These are phyloP conservation scores for Polyploca ridens DNA, from an alignment of 2,888 invertebrate species.

Conservation along the genomic window DNA sequence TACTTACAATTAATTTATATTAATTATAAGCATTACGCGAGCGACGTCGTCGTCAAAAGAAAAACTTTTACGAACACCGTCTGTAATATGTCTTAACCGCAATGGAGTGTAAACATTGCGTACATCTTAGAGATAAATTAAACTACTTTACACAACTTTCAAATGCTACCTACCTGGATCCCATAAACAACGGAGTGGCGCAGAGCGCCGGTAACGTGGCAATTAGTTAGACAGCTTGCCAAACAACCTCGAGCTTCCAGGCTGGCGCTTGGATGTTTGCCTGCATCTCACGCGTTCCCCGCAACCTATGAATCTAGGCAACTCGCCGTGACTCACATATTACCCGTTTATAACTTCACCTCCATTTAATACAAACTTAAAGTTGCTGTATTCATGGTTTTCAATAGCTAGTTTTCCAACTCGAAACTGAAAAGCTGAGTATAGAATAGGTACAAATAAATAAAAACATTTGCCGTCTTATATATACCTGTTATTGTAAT, in stretches of 20 bases:
- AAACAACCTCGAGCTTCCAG: conserved; percentile 57
- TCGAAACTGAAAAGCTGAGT: neutral
- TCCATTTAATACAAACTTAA: conserved; percentile 42
- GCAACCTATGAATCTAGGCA: conserved; percentile 50
- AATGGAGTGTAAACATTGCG: conserved; percentile 7
- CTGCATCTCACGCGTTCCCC: conserved; percentile 48
- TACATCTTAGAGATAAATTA: conserved; percentile 16
- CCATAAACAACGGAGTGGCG: conserved; percentile 48
- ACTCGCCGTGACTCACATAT: conserved; percentile 46
- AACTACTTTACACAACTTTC: conserved; percentile 43
- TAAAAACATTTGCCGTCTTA: no score
- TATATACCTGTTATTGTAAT: no score
- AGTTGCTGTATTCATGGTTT: conserved; percentile 18
- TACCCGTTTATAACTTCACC: conserved; percentile 48
- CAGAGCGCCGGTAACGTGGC: conserved; percentile 54
- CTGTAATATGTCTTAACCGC: neutral
- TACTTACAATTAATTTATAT: no score
- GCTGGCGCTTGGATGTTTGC: conserved; percentile 52
- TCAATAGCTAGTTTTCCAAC: conserved; percentile 7
- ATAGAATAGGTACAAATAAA: no score
- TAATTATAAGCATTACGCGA: neutral
- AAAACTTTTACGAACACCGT: neutral
- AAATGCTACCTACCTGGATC: conserved; percentile 44
- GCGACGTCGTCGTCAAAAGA: neutral
- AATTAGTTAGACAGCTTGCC: conserved; percentile 74